Base-by-base conservation (phyloP, 2,888 invertebrate genomes). In the Ophion obscuratus region DNA sequence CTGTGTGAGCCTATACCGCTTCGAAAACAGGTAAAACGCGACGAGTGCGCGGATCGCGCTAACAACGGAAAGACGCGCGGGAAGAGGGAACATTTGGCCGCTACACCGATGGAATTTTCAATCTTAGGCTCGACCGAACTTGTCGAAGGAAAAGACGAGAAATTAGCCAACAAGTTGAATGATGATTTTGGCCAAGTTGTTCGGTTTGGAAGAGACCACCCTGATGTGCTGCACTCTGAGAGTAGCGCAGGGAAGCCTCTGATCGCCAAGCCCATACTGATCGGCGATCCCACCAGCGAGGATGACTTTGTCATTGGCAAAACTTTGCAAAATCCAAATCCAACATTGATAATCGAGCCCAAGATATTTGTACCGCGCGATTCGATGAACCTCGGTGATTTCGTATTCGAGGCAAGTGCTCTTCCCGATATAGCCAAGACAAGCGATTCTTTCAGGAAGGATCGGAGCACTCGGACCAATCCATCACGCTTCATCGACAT, bases 251-350 rank as follows among this genome's bases (percentile, higher is more conserved):
- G 47, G 14, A 74, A 75, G 20, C 9, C 77, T 2, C 62, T 86
- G 2, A 79, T 76, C 11, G 81, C 84, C 0, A 86, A 83, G 11
- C 81, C 85, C 20, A 79, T 84, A 31, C 47, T 88, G 14, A 88
- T 88, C 57, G 77, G 70, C 0, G 75, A 88, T 75, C 61, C 81
- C 0, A 47, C 24, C 17, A 62, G 14, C 9, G 70, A 53, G 2
- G 75, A 85, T 64, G 86, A 88, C 79, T 85, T 73, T n/a, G 64
- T 76, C 0, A 79, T 84, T 17, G 84, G 82, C 9, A 87, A 71
- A 36, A 84, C 47, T 7, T 74, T 87, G 24, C 81, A 61, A 14
- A 89, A 89, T 83, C 87, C 89, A 17, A 89, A 88, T 84, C 87
- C 88, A 47, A 67, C 85, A 40, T 61, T 88, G 31, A 88, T 88